Conservation (phyloP, 1,140 invertebrate genomes). For the Luehdorfia chinensis region DNA sequence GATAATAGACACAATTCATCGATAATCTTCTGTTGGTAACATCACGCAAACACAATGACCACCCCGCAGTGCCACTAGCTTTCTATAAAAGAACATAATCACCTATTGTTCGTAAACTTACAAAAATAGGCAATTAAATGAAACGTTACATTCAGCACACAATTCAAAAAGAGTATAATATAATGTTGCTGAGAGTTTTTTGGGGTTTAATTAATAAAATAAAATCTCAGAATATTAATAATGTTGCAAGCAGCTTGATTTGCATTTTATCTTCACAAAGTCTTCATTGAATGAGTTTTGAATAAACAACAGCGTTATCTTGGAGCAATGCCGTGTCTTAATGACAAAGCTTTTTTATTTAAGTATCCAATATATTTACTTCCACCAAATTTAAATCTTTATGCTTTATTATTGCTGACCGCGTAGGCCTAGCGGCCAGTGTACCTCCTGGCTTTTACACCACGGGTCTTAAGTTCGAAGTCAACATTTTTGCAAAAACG, state of each 20-base stretch:
- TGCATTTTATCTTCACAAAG: neutral
- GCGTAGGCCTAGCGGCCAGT: no score
- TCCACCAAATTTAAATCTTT: no score
- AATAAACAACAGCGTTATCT: no score
- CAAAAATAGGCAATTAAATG: slow-evolving; percentile 59
- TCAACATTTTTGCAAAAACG: no score
- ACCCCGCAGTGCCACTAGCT: slow-evolving; percentile 51
- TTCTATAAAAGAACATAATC: slow-evolving; percentile 65
- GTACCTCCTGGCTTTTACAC: no score
- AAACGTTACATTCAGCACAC: slow-evolving; percentile 1
- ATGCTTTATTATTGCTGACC: no score
- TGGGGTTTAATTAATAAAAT: slow-evolving; percentile 9
- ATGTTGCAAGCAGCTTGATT: neutral
- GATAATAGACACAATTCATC: slow-evolving; percentile 43
- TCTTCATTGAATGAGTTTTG: neutral
- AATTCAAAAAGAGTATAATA: neutral
- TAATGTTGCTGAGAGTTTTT: neutral
- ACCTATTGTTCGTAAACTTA: slow-evolving; percentile 66
- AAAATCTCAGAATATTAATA: neutral
- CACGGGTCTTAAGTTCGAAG: no score
- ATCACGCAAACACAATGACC: slow-evolving; percentile 60
- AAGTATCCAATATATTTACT: no score
- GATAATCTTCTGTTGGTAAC: slow-evolving; percentile 35
- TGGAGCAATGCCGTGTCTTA: no score
- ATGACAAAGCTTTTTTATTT: no score